Evolutionary conservation across 1,140 invertebrate species (phyloP).

Genomic region (Penaeus indicus): DNA sequence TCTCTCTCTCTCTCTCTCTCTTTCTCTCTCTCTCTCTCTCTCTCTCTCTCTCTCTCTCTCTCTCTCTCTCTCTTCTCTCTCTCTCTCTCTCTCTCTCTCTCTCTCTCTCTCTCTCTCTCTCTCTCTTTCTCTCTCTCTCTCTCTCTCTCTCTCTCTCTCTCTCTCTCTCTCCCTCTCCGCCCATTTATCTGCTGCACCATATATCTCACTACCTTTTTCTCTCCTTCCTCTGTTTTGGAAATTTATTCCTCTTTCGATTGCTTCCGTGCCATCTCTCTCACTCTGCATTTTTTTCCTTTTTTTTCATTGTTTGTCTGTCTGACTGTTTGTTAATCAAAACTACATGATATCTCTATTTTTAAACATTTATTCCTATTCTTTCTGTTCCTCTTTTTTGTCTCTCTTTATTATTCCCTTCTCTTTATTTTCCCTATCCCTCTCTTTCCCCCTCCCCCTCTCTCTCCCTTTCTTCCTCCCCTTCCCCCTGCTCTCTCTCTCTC

Average conservation of each 20-base stretch:
- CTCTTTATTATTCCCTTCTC: background rate
- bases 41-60: no score
- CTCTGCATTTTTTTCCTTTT: background rate
- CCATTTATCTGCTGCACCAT: background rate
- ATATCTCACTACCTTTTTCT: background rate
- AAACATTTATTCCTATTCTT: background rate
- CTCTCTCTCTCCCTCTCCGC: background rate
- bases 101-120: background rate
- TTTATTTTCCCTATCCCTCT: background rate
- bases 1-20: background rate
- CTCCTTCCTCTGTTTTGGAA: background rate
- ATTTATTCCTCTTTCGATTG: no score
- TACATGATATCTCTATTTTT: background rate
- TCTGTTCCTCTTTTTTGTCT: background rate
- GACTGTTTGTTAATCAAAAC: background rate
- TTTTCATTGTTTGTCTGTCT: background rate
- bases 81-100: slow-evolving; percentile 28
- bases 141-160: no score
- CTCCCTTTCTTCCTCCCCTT: background rate
- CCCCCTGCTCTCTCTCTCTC: background rate
- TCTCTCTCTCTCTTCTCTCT: background rate
- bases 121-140: no score
- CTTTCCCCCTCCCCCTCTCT: background rate
- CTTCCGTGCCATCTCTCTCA: background rate
- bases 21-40: no score